Evolutionary conservation across 2,888 invertebrate genomes (phyloP).

Genomic region (Hypselothyrea guttata): DNA sequence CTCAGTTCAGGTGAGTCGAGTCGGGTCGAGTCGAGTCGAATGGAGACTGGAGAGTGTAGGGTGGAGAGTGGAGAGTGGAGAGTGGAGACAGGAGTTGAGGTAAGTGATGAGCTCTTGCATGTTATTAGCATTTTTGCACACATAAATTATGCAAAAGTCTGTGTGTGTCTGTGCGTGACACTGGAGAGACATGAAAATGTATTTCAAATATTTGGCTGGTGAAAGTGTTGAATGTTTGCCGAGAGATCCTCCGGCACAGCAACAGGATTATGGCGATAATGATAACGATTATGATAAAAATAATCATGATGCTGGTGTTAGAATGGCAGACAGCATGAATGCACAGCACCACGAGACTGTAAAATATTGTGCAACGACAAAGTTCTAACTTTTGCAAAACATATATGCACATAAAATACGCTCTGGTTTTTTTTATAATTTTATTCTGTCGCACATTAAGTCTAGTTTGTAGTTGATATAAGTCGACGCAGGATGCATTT

Average conservation of each 20-base stretch:
- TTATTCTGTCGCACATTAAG: slow-evolving; percentile 38
- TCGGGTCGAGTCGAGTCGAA: not conserved
- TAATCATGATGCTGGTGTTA: not conserved
- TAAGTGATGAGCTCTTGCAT: slow-evolving; percentile 23
- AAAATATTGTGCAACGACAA: slow-evolving; percentile 22
- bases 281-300: slow-evolving; percentile 6
- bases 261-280: not conserved
- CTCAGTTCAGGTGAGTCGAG: not conserved
- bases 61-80: no score
- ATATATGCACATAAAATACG: slow-evolving; percentile 7
- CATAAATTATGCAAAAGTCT: slow-evolving; percentile 67
- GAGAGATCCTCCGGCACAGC: slow-evolving; percentile 16
- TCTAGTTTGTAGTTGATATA: slow-evolving; percentile 27
- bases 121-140: slow-evolving; percentile 63
- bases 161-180: slow-evolving; percentile 1
- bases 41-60: not conserved
- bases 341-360: not conserved
- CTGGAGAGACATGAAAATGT: slow-evolving; percentile 32
- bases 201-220: slow-evolving; percentile 65
- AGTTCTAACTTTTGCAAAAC: slow-evolving; percentile 27
- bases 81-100: not conserved
- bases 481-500: slow-evolving; percentile 9
- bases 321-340: not conserved
- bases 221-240: slow-evolving; percentile 67
- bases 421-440: slow-evolving; percentile 8